These are phyloP conservation scores for Notothenia rossii DNA, from an alignment of 2,113 vertebrate species.

Conservation along the genomic window DNA sequence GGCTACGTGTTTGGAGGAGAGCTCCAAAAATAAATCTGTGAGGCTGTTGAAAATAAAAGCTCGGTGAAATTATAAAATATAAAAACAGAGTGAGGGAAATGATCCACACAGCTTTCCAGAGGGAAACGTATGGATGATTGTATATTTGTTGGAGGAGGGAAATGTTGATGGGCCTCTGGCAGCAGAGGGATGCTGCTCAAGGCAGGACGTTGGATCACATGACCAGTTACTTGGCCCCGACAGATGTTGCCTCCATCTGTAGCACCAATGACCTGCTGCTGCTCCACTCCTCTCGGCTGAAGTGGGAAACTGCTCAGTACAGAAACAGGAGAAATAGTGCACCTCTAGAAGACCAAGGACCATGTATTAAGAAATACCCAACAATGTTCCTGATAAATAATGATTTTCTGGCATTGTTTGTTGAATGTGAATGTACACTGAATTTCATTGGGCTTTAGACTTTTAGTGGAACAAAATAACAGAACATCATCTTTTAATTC, in stretches of 20 bases:
- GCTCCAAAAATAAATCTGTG: constrained; percentile 54
- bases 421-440: background rate
- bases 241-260: constrained; percentile 69
- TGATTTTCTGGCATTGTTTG: background rate
- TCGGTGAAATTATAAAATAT: constrained; percentile 18
- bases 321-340: background rate
- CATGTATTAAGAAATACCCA: too few relatives aligned
- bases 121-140: constrained; percentile 45
- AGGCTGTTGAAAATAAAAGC: constrained; percentile 33
- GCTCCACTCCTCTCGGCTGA: constrained; percentile 1
- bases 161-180: constrained; percentile 46
- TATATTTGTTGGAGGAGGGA: constrained; percentile 54
- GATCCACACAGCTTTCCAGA: constrained; percentile 30
- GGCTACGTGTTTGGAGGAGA: constrained; percentile 40
- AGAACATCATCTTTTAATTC: background rate
- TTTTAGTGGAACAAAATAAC: background rate
- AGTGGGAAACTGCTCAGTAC: background rate
- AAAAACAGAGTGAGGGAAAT: constrained; percentile 10
- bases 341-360: background rate
- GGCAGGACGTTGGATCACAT: constrained; percentile 48
- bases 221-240: constrained; percentile 49
- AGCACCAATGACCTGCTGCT: constrained; percentile 44
- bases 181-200: constrained; percentile 20
- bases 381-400: background rate
- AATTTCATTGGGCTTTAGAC: constrained; percentile 1